Evolutionary conservation across 2,888 invertebrate genomes (phyloP), one percentile per base, ranked within the genome.

Genomic region (Acanthosoma haemorrhoidale): DNA sequence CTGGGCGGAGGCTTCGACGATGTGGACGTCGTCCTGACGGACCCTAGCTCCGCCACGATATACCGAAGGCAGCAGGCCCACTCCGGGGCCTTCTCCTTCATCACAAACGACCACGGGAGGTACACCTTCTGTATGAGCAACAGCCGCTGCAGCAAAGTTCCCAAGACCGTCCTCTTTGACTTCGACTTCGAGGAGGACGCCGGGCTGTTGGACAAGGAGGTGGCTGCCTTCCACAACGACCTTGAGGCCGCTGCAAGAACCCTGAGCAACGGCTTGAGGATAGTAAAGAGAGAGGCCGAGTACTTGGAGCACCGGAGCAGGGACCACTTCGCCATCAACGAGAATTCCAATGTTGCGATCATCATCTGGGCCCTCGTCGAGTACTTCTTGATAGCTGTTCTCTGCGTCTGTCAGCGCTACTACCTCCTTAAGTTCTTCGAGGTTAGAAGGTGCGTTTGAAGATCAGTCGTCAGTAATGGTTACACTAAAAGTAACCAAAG

Each of bases 401-500:
- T 51, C 1, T 51, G 51, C n/a, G n/a, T 51, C 6, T 51, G 51
- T 21, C 51, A 51, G n/a, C 51, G 25, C 11, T 51, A 51, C 8
- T 51, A 51, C 11, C 21, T 51, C 13, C 51, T 51, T 51, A 4
- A n/a, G 4, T 51, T 51, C n/a, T 51, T 51, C 6, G 51, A 51
- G 51, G 51, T 51, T 51, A 51, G 51, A 25, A 51, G 51, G n/a
- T 51, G n/a, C n/a, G 51, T 51, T 51, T 51, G 25, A 51, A n/a
- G n/a, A n/a, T n/a, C n/a, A n/a, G n/a, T n/a, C n/a, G n/a, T n/a
- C n/a, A n/a, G n/a, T n/a, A n/a, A n/a, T n/a, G n/a, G n/a, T n/a
- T n/a, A n/a, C n/a, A n/a, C n/a, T n/a, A n/a, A n/a, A n/a, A n/a
- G n/a, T n/a, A n/a, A n/a, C n/a, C n/a, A n/a, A n/a, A n/a, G n/a